These are phyloP conservation scores for Cottus gobio DNA, from an alignment of 2,113 vertebrate genomes.

Conservation along the genomic window DNA sequence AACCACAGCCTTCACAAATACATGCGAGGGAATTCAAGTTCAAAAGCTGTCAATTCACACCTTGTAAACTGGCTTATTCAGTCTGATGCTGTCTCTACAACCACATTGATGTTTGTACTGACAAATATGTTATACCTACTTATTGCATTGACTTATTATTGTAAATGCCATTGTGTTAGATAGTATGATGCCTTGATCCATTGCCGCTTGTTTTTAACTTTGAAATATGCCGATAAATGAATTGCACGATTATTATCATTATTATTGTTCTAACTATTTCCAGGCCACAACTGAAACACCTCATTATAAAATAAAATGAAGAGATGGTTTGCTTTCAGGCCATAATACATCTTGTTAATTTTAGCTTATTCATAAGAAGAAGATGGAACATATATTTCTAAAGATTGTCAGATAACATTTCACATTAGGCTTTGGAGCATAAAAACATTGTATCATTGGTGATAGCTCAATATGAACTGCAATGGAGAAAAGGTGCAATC, in stretches of 20 bases:
- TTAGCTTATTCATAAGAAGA: background rate
- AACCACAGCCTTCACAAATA: constrained; percentile 68
- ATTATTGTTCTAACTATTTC: constrained; percentile 20
- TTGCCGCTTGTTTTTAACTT: background rate
- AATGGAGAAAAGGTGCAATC: background rate
- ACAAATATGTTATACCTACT: background rate
- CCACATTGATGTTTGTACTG: background rate
- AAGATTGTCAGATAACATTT: background rate
- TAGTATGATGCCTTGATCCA: background rate
- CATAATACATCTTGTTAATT: background rate
- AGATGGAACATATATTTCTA: background rate
- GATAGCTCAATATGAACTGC: background rate
- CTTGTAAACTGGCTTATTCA: background rate
- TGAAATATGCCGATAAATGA: background rate
- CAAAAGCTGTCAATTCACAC: constrained; percentile 13
- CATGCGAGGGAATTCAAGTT: constrained; percentile 41
- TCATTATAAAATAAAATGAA: constrained; percentile 12
- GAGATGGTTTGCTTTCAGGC: constrained; percentile 13
- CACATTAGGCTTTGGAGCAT: background rate
- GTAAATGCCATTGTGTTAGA: background rate
- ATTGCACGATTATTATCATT: background rate
- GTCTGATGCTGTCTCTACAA: background rate
- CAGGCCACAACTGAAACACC: constrained; percentile 37
- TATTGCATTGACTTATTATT: background rate
- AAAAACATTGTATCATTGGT: background rate